Conservation (phyloP, 1,140 invertebrate genomes). For the Arion vulgaris region DNA sequence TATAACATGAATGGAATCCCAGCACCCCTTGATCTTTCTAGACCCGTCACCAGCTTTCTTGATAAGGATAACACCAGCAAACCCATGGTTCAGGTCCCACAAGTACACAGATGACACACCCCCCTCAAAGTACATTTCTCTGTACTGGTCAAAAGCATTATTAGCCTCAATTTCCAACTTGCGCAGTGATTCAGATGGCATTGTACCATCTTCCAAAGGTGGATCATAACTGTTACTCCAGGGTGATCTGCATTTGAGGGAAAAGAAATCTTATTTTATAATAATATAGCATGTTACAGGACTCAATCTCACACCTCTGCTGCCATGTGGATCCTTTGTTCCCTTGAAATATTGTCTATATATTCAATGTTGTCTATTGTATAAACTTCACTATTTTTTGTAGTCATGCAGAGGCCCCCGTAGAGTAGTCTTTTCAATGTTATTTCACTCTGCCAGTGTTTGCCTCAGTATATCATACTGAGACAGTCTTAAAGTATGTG, state of each 20-base stretch:
- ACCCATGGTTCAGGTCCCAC: slow-evolving; percentile 99
- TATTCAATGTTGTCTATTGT: too few relatives aligned
- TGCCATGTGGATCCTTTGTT: too few relatives aligned
- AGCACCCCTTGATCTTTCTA: slow-evolving; percentile 97
- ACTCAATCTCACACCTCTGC: too few relatives aligned
- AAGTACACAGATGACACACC: slow-evolving; percentile 99
- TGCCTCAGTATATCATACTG: too few relatives aligned
- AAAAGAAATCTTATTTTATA: background rate
- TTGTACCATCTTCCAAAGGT: slow-evolving; percentile 96
- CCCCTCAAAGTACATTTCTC: slow-evolving; percentile 99
- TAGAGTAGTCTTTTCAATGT: too few relatives aligned
- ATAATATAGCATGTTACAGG: too few relatives aligned
- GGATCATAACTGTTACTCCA: slow-evolving; percentile 99
- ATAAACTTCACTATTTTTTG: too few relatives aligned
- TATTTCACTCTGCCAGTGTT: too few relatives aligned
- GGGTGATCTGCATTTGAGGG: slow-evolving; percentile 83
- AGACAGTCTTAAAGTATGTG: too few relatives aligned
- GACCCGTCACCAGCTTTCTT: slow-evolving; percentile 98
- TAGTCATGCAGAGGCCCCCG: too few relatives aligned
- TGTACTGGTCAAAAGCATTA: slow-evolving; percentile 97
- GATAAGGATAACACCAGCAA: slow-evolving; percentile 98
- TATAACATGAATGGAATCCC: slow-evolving; percentile 99
- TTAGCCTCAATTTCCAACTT: slow-evolving; percentile 98
- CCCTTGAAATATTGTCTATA: too few relatives aligned
- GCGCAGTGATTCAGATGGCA: slow-evolving; percentile 96